Evolutionary conservation across 2,888 invertebrate genomes (phyloP).

Genomic region (Volucella bombylans): DNA sequence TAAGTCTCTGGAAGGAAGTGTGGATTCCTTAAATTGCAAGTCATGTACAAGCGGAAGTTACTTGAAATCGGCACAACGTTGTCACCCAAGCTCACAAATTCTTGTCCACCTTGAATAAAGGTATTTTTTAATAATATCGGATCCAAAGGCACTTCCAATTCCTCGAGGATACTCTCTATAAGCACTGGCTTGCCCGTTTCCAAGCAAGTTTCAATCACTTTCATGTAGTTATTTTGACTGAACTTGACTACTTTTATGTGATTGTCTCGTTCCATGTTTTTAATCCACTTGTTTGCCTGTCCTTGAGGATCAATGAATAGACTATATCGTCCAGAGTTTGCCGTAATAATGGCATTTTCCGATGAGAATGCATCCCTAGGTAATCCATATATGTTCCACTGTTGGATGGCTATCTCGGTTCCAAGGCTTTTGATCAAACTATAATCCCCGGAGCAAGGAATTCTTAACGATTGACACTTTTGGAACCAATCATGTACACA

Average conservation of each 20-base stretch:
- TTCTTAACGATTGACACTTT: conserved; percentile 86
- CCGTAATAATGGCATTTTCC: conserved; percentile 93
- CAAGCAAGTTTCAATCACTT: conserved; percentile 86
- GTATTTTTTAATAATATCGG: conserved; percentile 90
- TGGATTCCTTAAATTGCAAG: conserved; percentile 94
- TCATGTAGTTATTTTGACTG: conserved; percentile 82
- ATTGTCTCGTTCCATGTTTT: conserved; percentile 88
- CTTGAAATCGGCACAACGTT: conserved; percentile 90
- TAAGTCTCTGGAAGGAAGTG: conserved; percentile 94
- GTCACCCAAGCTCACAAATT: conserved; percentile 92
- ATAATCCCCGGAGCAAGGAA: conserved; percentile 90
- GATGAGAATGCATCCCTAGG: conserved; percentile 93
- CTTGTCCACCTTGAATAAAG: conserved; percentile 89
- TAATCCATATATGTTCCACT: conserved; percentile 93
- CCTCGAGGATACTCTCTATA: conserved; percentile 92
- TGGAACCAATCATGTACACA: conserved; percentile 88
- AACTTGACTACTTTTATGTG: conserved; percentile 80
- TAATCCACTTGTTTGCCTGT: conserved; percentile 96
- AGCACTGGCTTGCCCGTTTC: conserved; percentile 89
- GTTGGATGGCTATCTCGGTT: conserved; percentile 88
- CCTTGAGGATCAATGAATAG: conserved; percentile 96
- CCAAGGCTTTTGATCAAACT: conserved; percentile 90
- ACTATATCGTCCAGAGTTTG: conserved; percentile 93
- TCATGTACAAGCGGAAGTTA: conserved; percentile 92
- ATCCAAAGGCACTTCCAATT: conserved; percentile 93